Evolutionary conservation across 2,113 vertebrate species (phyloP).

Genomic region (Columba janthina): DNA sequence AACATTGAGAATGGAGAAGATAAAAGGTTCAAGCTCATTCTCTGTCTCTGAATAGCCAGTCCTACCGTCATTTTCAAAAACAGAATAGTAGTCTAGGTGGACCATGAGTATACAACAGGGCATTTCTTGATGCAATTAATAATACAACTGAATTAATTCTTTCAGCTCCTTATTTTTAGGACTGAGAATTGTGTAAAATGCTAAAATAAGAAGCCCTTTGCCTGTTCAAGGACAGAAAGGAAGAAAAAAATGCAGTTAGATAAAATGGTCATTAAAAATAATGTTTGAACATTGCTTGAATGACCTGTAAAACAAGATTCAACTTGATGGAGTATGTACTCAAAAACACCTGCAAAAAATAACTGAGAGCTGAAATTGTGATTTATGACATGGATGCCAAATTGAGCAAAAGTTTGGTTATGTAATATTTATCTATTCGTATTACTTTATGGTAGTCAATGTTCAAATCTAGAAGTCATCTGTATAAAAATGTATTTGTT

Average conservation of each 20-base stretch:
- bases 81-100: neutral
- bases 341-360: neutral
- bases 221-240: neutral
- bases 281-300: neutral
- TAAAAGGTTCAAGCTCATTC: neutral
- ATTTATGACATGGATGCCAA: neutral
- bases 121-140: neutral
- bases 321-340: neutral
- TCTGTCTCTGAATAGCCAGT: neutral
- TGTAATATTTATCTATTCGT: neutral
- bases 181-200: neutral
- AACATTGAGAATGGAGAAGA: neutral
- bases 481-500: neutral
- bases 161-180: neutral
- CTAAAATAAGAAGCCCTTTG: neutral
- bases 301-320: neutral
- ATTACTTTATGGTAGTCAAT: neutral
- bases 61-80: neutral
- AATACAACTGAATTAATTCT: neutral
- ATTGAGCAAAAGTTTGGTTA: neutral
- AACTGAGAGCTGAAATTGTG: neutral
- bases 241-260: neutral
- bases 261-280: neutral
- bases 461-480: neutral
- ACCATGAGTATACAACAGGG: neutral